These are phyloP conservation scores for Spodoptera litura DNA, from an alignment of 1,140 invertebrate genomes.

Conservation along the genomic window DNA sequence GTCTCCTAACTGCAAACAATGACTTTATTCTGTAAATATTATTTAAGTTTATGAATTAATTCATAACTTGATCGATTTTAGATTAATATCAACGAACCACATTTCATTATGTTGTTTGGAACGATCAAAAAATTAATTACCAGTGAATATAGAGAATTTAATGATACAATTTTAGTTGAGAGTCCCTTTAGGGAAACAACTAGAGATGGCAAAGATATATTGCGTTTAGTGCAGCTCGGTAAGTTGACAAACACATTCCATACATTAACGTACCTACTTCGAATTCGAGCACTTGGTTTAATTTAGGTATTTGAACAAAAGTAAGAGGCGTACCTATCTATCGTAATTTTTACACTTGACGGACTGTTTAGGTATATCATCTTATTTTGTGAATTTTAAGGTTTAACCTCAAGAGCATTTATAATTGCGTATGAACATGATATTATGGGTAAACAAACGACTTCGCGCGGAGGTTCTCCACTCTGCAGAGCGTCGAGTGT, in stretches of 20 bases:
- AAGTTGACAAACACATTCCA: not conserved
- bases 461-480: not conserved
- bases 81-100: no score
- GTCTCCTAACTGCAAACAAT: no score
- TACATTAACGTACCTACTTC: no score
- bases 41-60: no score
- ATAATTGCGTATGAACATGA: conserved; percentile 78
- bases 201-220: conserved; percentile 78
- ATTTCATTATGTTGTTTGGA: conserved; percentile 70
- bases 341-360: no score
- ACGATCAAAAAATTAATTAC: conserved; percentile 87
- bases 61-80: no score
- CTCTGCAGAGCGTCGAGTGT: not conserved
- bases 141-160: conserved; percentile 87
- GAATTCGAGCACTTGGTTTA: no score
- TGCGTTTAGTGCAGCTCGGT: conserved; percentile 87
- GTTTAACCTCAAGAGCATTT: conserved; percentile 86
- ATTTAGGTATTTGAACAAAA: no score
- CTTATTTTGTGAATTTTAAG: conserved; percentile 50
- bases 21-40: no score
- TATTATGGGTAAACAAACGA: not conserved
- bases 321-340: no score
- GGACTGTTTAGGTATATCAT: no score
- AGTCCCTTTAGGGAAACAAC: conserved; percentile 88
- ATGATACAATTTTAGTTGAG: conserved; percentile 87